phyloP scores from a whole-genome alignment of 2,797 vertebrate species.

The Micropoecilia bifurca region DNA sequence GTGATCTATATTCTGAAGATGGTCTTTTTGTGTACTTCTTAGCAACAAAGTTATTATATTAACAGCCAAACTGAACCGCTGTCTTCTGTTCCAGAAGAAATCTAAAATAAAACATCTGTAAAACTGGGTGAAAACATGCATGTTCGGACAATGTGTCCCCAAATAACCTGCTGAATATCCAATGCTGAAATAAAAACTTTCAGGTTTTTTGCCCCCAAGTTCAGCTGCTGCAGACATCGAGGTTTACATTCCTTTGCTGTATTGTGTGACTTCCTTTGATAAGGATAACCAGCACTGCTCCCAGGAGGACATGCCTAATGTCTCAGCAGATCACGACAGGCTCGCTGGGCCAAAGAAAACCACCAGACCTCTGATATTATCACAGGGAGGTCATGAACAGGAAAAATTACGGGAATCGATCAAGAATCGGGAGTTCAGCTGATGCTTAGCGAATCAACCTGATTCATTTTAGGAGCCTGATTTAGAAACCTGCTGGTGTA shows the following conservation, averaged over 20 bases:
- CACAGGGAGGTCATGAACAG: conserved; percentile 41
- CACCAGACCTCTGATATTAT: conserved; percentile 54
- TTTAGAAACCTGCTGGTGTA: conserved; percentile 58
- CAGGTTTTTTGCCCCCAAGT: conserved; percentile 21
- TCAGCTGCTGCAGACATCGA: conserved; percentile 44
- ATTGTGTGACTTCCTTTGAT: conserved; percentile 75
- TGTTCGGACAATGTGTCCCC: conserved; percentile 36
- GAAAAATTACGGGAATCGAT: conserved; percentile 63
- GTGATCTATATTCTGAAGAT: conserved; percentile 7
- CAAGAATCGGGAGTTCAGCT: conserved; percentile 6
- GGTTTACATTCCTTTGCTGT: conserved; percentile 69
- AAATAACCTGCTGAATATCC: conserved; percentile 45
- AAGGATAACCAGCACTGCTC: conserved; percentile 59
- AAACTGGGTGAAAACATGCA: conserved; percentile 6
- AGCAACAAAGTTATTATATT: conserved; percentile 6
- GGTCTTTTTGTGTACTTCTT: conserved; percentile 31
- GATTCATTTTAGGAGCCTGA: conserved; percentile 59
- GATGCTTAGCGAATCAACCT: conserved; percentile 25
- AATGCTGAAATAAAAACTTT: conserved; percentile 13
- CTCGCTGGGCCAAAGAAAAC: conserved; percentile 57
- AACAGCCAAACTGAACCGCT: conserved; percentile 21
- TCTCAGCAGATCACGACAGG: conserved; percentile 37
- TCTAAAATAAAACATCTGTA: conserved; percentile 27
- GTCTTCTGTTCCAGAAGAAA: conserved; percentile 32
- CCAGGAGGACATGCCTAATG: conserved; percentile 42